phyloP scores from a whole-genome alignment of 2,888 invertebrate species.

The Eilema caniola region DNA sequence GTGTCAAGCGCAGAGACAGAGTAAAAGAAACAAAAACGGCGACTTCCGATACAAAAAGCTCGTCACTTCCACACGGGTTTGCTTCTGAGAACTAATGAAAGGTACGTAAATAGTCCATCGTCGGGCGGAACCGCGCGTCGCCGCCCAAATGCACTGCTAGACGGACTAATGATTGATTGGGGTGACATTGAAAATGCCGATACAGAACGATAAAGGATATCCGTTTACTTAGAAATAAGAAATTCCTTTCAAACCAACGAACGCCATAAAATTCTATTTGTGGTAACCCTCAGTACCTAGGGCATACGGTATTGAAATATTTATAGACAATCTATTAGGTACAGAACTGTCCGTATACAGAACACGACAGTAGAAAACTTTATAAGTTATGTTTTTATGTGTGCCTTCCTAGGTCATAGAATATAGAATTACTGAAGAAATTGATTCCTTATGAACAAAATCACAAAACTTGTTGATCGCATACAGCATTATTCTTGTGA shows the following conservation, averaged over 20 bases:
- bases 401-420: too few relatives aligned
- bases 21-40: conserved; percentile 69
- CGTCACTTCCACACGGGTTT: conserved; percentile 73
- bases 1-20: conserved; percentile 54
- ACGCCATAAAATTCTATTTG: conserved; percentile 4
- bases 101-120: conserved; percentile 78
- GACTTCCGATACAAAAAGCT: conserved; percentile 84
- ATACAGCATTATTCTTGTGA: too few relatives aligned
- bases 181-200: conserved; percentile 72
- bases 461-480: too few relatives aligned
- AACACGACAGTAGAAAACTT: neutral
- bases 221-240: conserved; percentile 46
- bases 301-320: too few relatives aligned
- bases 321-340: too few relatives aligned
- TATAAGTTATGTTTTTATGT: too few relatives aligned
- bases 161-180: conserved; percentile 76
- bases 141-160: conserved; percentile 62
- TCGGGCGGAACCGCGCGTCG: conserved; percentile 76
- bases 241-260: conserved; percentile 9
- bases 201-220: conserved; percentile 46
- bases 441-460: too few relatives aligned
- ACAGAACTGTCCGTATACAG: neutral
- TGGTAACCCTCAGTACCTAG: conserved; percentile 13
- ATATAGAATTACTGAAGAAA: too few relatives aligned
- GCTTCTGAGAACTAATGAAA: conserved; percentile 84